phyloP scores from a whole-genome alignment of 1,140 invertebrate species.

The Drosophila jambulina region DNA sequence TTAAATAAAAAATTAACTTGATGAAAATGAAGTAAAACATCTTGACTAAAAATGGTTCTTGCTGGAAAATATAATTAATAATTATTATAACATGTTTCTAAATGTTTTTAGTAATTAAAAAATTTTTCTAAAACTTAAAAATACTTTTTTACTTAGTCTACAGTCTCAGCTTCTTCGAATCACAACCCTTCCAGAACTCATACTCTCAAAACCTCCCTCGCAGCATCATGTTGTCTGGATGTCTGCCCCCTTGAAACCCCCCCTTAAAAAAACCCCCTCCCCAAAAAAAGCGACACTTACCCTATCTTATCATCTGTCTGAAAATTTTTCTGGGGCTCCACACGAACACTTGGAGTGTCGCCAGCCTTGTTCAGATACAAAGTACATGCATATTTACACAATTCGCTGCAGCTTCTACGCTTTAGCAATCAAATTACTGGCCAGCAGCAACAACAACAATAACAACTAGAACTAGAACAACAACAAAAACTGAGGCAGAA shows the following conservation, averaged over 20 bases:
- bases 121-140: too few species aligned
- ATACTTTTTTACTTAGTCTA: neutral
- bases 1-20: neutral
- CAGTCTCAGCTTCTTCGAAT: too few species aligned
- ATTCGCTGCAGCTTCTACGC: conserved; percentile 81
- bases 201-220: conserved; percentile 45
- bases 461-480: neutral
- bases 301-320: conserved; percentile 66
- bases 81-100: too few species aligned
- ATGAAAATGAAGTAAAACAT: too few species aligned
- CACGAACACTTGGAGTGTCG: conserved; percentile 33
- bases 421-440: conserved; percentile 82
- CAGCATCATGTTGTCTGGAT: conserved; percentile 38
- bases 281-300: conserved; percentile 22
- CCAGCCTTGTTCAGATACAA: conserved; percentile 66
- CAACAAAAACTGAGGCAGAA: conserved; percentile 6
- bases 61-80: neutral
- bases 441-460: conserved; percentile 24
- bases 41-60: neutral
- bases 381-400: conserved; percentile 83
- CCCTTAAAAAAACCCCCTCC: neutral
- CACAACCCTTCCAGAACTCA: neutral
- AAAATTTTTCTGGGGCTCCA: conserved; percentile 10
- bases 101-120: neutral
- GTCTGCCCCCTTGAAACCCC: neutral